Evolutionary conservation across 2,888 invertebrate genomes (phyloP).

Genomic region (Heteropelma amictum): DNA sequence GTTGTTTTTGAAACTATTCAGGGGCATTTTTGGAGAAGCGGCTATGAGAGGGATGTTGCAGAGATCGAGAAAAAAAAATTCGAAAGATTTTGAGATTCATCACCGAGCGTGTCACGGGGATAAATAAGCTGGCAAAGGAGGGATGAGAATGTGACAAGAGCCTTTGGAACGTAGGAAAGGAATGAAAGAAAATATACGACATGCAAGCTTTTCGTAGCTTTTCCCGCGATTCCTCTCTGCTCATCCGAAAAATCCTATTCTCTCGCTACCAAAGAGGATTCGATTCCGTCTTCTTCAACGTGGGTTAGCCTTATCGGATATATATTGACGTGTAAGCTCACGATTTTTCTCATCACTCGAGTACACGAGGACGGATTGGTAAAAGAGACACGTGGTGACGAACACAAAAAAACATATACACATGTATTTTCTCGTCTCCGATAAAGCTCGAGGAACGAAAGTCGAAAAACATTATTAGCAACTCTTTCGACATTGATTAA

Average conservation of each 20-base stretch:
- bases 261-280: background rate
- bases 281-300: background rate
- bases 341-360: background rate
- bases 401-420: too few species aligned
- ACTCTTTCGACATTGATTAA: too few species aligned
- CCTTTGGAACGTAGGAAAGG: background rate
- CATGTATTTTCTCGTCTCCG: too few species aligned
- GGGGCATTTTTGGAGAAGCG: background rate
- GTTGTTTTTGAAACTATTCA: background rate
- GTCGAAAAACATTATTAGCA: too few species aligned
- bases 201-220: constrained; percentile 7
- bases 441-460: too few species aligned
- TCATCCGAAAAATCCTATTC: constrained; percentile 13
- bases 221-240: background rate
- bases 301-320: background rate
- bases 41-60: background rate
- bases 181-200: background rate
- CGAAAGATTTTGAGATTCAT: background rate
- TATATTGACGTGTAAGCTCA: background rate
- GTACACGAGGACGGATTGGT: too few species aligned
- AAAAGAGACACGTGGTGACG: too few species aligned
- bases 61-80: background rate
- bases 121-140: background rate
- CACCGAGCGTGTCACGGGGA: background rate
- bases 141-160: too few species aligned